These are phyloP conservation scores for Malurus splendens DNA, from an alignment of 2,797 vertebrate species.

Conservation along the genomic window DNA sequence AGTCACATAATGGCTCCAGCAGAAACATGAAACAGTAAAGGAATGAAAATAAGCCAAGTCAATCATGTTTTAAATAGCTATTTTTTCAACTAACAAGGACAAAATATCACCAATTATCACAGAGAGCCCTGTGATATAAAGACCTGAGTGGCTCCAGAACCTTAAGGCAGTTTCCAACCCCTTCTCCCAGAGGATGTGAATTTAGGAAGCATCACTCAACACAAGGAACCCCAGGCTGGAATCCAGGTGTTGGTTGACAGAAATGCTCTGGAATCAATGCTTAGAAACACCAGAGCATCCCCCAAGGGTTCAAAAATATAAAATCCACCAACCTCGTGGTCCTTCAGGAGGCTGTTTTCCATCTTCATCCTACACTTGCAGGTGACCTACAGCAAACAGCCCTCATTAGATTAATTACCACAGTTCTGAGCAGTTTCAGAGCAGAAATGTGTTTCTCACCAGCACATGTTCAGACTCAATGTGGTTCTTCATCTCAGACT, in stretches of 20 bases:
- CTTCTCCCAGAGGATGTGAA: background rate
- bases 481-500: constrained; percentile 83
- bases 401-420: background rate
- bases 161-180: background rate
- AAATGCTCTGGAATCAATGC: background rate
- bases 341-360: constrained; percentile 80
- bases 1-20: background rate
- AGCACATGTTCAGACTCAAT: constrained; percentile 84
- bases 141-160: background rate
- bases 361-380: constrained; percentile 91
- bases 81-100: background rate
- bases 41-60: background rate
- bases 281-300: background rate
- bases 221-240: background rate
- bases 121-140: background rate
- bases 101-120: background rate
- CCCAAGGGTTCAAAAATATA: rapidly evolving
- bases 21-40: background rate
- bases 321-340: constrained; percentile 82
- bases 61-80: background rate
- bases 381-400: constrained; percentile 76
- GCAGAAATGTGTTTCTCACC: constrained; percentile 63
- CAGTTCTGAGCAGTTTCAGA: background rate
- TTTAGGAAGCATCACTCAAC: background rate
- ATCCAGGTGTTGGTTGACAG: background rate